Percentiles rank a stretch among this genome's conserved stretches.
Conservation (phyloP, 1,140 invertebrate species). For the Habropoda laboriosa region DNA sequence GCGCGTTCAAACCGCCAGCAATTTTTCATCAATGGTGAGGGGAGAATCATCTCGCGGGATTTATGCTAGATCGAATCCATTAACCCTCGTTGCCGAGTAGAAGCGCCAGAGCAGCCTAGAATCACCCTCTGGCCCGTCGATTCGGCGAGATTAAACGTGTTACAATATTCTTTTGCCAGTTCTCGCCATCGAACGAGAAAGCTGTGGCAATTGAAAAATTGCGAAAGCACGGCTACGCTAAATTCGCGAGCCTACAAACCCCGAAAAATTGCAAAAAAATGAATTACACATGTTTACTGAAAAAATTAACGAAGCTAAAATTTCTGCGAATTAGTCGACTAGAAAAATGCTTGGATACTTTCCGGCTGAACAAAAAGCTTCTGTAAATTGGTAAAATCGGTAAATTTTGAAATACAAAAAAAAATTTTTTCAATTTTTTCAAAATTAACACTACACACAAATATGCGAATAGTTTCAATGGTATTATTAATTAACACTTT, state of each 20-base stretch:
- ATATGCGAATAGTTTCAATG: too few relatives aligned
- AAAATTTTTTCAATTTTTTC: too few relatives aligned
- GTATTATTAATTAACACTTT: too few relatives aligned
- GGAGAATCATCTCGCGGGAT: slow-evolving; percentile 32
- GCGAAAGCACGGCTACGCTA: background rate
- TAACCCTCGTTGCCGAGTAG: slow-evolving; percentile 1
- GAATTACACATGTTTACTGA: too few relatives aligned
- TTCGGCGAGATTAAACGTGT: background rate
- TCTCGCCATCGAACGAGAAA: background rate
- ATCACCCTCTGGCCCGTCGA: background rate
- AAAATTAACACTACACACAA: too few relatives aligned
- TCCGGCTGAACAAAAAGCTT: too few relatives aligned
- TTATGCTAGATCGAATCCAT: slow-evolving; percentile 29
- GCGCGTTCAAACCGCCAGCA: background rate
- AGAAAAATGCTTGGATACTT: too few relatives aligned
- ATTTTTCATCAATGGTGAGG: slow-evolving; percentile 37
- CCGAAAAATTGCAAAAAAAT: too few relatives aligned
- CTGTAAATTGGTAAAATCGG: too few relatives aligned
- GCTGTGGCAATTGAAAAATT: background rate
- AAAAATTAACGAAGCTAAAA: too few relatives aligned
- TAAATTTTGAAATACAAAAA: too few relatives aligned
- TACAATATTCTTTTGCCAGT: background rate
- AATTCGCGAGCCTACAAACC: background rate
- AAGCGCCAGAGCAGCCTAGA: background rate
- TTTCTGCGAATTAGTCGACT: too few relatives aligned